Evolutionary conservation across 2,797 vertebrate species (phyloP).

Genomic region (Remorina albescens): DNA sequence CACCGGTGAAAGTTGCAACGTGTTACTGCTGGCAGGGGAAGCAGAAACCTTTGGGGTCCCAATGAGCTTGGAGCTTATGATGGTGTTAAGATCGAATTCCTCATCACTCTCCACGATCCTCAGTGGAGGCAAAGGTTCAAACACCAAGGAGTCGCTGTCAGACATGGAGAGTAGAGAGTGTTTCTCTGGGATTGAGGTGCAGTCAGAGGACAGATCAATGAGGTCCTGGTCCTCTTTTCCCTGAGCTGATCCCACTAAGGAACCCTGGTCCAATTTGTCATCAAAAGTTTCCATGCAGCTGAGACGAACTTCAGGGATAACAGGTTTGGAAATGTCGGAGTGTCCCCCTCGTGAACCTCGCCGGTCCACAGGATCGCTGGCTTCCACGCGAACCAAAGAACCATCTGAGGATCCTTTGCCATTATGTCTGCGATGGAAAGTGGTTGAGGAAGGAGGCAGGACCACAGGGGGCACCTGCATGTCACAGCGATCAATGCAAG

Average conservation of each 20-base stretch:
- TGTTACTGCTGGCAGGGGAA: slow-evolving; percentile 85
- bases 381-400: slow-evolving; percentile 77
- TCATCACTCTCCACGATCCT: slow-evolving; percentile 98
- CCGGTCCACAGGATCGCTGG: slow-evolving; percentile 65
- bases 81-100: slow-evolving; percentile 87
- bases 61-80: slow-evolving; percentile 74
- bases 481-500: slow-evolving; percentile 97
- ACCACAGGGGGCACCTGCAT: slow-evolving; percentile 79
- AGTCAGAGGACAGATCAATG: slow-evolving; percentile 97
- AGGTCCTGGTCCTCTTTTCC: slow-evolving; percentile 93
- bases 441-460: slow-evolving; percentile 75
- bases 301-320: slow-evolving; percentile 96
- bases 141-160: slow-evolving; percentile 96
- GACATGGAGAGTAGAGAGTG: slow-evolving; percentile 93
- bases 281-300: slow-evolving; percentile 98
- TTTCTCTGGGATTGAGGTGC: slow-evolving; percentile 94
- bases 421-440: slow-evolving; percentile 72
- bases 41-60: slow-evolving; percentile 77
- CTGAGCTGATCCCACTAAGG: slow-evolving; percentile 65
- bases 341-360: slow-evolving; percentile 76
- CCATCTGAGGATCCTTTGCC: slow-evolving; percentile 83
- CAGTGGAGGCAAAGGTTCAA: slow-evolving; percentile 94
- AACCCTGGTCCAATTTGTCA: slow-evolving; percentile 88
- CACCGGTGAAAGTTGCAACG: slow-evolving; percentile 87
- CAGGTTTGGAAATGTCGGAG: slow-evolving; percentile 83